These are phyloP conservation scores for Aegotheles bennettii DNA, from an alignment of 2,113 vertebrate genomes.

Conservation along the genomic window DNA sequence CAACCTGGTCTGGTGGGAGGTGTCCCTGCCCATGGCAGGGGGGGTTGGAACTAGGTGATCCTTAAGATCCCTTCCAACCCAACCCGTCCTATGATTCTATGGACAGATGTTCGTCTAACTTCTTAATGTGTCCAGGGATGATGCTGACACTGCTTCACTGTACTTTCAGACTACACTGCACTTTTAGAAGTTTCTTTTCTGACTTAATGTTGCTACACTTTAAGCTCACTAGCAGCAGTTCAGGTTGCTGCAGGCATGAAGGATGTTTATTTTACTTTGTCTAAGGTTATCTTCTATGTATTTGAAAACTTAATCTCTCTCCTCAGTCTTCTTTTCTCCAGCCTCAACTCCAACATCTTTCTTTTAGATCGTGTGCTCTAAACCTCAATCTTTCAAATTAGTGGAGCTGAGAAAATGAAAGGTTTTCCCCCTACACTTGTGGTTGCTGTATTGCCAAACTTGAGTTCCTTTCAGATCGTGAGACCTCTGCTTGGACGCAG, in stretches of 20 bases:
- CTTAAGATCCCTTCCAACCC: too few species aligned
- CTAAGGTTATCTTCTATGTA: not conserved
- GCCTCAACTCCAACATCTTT: not conserved
- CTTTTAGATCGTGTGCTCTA: not conserved
- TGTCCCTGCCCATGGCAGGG: too few species aligned
- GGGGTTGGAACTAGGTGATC: too few species aligned
- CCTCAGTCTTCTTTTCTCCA: not conserved
- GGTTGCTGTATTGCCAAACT: not conserved
- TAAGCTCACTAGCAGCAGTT: not conserved
- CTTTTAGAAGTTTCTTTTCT: not conserved
- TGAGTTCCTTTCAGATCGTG: fast-evolving
- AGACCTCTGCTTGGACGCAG: not conserved
- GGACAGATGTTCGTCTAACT: not conserved
- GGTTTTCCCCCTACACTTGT: not conserved
- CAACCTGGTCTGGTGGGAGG: too few species aligned
- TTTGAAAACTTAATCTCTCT: not conserved
- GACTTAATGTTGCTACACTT: not conserved
- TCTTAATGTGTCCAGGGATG: not conserved
- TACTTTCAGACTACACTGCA: not conserved
- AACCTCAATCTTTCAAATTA: not conserved
- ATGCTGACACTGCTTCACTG: not conserved
- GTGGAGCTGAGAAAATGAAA: not conserved
- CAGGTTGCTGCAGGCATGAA: not conserved
- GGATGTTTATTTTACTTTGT: not conserved
- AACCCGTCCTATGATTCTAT: too few species aligned